Evolutionary conservation across 2,113 vertebrate genomes (phyloP).

Genomic region (Siphamia tubifer): DNA sequence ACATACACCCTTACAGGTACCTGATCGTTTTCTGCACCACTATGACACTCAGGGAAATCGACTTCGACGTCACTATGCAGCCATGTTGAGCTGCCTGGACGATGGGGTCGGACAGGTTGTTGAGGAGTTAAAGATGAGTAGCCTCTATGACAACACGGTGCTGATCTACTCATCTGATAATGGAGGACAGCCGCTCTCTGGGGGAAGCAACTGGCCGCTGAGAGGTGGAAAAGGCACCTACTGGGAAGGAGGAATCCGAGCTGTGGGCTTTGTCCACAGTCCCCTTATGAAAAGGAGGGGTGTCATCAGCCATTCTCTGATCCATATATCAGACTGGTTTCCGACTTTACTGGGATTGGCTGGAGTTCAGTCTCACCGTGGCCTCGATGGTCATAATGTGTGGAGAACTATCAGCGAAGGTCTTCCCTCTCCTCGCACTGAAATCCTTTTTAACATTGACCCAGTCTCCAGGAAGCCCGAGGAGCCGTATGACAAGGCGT

Average conservation of each 20-base stretch:
- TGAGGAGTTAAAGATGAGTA: constrained; percentile 80
- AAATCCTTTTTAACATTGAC: constrained; percentile 96
- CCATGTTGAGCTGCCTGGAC: constrained; percentile 93
- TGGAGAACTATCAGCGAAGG: constrained; percentile 90
- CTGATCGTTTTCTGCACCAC: constrained; percentile 84
- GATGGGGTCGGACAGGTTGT: constrained; percentile 87
- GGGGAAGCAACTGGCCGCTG: constrained; percentile 93
- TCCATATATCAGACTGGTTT: constrained; percentile 95
- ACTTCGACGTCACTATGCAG: constrained; percentile 84
- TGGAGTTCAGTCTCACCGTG: constrained; percentile 78
- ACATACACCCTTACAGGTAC: constrained; percentile 89
- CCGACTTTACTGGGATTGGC: constrained; percentile 88
- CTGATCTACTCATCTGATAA: constrained; percentile 94
- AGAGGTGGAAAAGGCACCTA: constrained; percentile 94
- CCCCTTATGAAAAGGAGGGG: constrained; percentile 87
- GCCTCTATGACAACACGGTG: constrained; percentile 87
- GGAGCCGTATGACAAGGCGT: constrained; percentile 82
- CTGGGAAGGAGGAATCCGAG: constrained; percentile 92
- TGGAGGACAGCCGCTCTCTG: constrained; percentile 87
- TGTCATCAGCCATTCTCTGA: constrained; percentile 83
- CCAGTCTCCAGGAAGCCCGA: constrained; percentile 89
- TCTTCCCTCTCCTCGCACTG: constrained; percentile 83
- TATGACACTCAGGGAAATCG: constrained; percentile 86
- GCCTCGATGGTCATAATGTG: constrained; percentile 87
- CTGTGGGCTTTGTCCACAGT: constrained; percentile 92